Conservation (phyloP, 2,797 vertebrate genomes). For the Cossypha heuglini region DNA sequence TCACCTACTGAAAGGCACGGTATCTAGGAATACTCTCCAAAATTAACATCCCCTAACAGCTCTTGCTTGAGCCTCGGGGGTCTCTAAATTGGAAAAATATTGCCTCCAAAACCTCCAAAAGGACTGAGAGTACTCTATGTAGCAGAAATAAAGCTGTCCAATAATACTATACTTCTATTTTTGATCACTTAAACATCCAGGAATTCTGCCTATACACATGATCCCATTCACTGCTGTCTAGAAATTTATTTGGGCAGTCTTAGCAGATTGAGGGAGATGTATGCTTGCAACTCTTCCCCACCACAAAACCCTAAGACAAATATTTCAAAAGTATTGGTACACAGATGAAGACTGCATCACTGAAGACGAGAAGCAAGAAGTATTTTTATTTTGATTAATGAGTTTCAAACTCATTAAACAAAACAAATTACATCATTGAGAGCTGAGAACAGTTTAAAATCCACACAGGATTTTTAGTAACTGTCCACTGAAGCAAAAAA, state of each 20-base stretch:
- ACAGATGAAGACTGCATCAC: neutral
- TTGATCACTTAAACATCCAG: neutral
- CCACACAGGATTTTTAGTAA: neutral
- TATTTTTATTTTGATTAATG: neutral
- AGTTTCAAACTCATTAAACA: conserved; percentile 2
- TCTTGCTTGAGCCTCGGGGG: neutral
- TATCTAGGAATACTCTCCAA: neutral
- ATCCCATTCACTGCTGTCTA: neutral
- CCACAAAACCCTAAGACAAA: neutral
- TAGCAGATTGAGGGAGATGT: neutral
- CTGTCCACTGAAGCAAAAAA: neutral
- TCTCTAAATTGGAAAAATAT: neutral
- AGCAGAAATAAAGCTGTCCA: conserved; percentile 39
- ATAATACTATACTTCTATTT: neutral
- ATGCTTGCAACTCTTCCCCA: neutral
- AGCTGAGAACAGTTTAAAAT: conserved; percentile 5
- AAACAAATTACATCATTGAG: neutral
- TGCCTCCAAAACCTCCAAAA: neutral
- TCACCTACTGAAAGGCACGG: neutral
- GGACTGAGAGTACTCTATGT: conserved; percentile 2
- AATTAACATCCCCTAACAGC: conserved; percentile 26
- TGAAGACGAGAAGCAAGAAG: neutral
- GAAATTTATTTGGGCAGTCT: neutral
- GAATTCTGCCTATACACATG: neutral
- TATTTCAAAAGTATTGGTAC: conserved; percentile 14